phyloP scores from a whole-genome alignment of 2,888 invertebrate species.

The Meteorus colon region DNA sequence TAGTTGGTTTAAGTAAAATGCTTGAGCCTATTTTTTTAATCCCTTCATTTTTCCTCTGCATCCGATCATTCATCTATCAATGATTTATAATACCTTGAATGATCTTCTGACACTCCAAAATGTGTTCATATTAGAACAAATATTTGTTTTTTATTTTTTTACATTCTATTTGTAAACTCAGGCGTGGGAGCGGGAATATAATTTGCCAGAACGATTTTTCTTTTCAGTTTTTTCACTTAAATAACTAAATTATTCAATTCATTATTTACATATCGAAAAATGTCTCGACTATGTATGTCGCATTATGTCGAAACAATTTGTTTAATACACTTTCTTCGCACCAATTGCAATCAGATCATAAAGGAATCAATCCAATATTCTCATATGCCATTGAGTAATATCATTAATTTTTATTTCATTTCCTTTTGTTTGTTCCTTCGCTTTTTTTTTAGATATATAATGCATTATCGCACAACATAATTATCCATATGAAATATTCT shows the following conservation, averaged over 20 bases:
- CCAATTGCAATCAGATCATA: too few species aligned
- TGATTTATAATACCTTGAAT: not conserved
- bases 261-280: not conserved
- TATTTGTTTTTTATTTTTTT: conserved; percentile 30
- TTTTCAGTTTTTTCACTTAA: not conserved
- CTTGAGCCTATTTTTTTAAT: conserved; percentile 51
- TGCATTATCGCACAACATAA: not conserved
- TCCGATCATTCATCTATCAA: conserved; percentile 12
- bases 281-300: too few species aligned
- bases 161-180: not conserved
- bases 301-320: too few species aligned
- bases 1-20: conserved; percentile 46
- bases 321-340: too few species aligned
- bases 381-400: not conserved
- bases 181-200: not conserved
- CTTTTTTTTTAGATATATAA: not conserved
- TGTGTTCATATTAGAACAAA: not conserved
- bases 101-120: not conserved
- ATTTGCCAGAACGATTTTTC: not conserved
- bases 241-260: not conserved
- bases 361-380: too few species aligned
- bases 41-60: conserved; percentile 17
- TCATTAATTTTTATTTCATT: not conserved
- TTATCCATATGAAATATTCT: conserved; percentile 34
- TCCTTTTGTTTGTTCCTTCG: not conserved